A percentile compares a stretch with the other conserved stretches of the same genome.
These are phyloP conservation scores for Drosophila littoralis DNA, from an alignment of 1,140 invertebrate species.

Conservation along the genomic window DNA sequence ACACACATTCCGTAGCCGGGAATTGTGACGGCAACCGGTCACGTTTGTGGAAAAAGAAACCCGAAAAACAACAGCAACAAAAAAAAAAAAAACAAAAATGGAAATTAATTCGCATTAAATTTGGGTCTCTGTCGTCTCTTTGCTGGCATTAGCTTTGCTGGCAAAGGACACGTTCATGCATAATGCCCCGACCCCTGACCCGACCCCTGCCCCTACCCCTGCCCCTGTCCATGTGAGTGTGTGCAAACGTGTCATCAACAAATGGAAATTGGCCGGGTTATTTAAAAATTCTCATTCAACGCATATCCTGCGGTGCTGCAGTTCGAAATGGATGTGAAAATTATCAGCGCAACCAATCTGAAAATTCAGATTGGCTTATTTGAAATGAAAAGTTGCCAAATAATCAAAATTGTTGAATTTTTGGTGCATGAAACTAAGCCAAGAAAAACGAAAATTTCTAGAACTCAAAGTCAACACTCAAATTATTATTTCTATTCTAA, in stretches of 20 bases:
- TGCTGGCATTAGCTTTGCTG: conserved; percentile 61
- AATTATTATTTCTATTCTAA: too few species aligned
- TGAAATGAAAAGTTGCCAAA: neutral
- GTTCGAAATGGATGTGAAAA: conserved; percentile 15
- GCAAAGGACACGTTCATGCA: conserved; percentile 71
- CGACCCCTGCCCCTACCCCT: neutral
- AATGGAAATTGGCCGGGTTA: conserved; percentile 42
- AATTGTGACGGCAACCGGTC: conserved; percentile 34
- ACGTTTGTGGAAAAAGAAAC: conserved; percentile 44
- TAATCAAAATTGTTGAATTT: neutral
- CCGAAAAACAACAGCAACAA: too few species aligned
- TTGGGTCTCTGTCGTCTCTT: conserved; percentile 34
- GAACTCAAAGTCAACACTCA: too few species aligned
- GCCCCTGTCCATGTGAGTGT: conserved; percentile 12
- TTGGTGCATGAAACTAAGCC: too few species aligned
- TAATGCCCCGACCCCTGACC: conserved; percentile 20
- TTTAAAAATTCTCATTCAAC: conserved; percentile 34
- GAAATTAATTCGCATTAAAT: conserved; percentile 76
- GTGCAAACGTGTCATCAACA: conserved; percentile 54
- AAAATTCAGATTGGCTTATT: neutral
- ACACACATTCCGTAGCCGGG: conserved; percentile 58
- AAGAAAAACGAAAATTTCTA: too few species aligned
- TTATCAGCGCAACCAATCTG: conserved; percentile 5
- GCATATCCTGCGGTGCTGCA: conserved; percentile 50
- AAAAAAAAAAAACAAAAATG: conserved; percentile 42